Conservation (phyloP, 2,113 vertebrate species). For the Entomyzon cyanotis region DNA sequence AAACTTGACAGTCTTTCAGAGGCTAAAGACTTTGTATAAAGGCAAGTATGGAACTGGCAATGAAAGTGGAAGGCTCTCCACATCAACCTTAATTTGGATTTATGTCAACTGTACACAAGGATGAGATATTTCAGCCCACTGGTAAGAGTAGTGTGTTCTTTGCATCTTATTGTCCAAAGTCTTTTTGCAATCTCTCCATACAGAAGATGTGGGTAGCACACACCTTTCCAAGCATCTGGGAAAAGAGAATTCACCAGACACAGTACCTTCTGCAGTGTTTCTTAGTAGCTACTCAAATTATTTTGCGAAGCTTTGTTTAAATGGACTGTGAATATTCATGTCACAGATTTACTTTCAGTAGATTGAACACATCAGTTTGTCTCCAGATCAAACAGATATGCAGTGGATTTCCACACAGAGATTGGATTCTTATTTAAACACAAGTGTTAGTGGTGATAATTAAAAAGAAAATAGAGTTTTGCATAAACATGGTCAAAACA, state of each 20-base stretch:
- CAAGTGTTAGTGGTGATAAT: background rate
- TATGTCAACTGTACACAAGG: background rate
- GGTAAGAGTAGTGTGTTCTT: background rate
- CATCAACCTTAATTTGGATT: background rate
- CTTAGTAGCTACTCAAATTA: background rate
- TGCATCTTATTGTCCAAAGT: background rate
- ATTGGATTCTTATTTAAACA: slow-evolving; percentile 10
- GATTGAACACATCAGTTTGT: background rate
- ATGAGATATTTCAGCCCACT: background rate
- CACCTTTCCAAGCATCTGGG: background rate
- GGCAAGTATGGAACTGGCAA: background rate
- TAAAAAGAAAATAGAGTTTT: background rate
- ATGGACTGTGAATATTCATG: slow-evolving; percentile 20
- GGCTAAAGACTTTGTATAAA: background rate
- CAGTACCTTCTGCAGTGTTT: background rate
- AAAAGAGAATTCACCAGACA: background rate
- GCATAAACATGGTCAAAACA: background rate
- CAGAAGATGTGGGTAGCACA: background rate
- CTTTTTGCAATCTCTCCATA: background rate
- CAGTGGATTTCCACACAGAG: background rate
- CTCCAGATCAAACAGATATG: slow-evolving; percentile 3
- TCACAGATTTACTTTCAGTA: slow-evolving; percentile 10
- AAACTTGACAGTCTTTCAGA: background rate
- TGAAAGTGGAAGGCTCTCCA: background rate
- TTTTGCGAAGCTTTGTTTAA: slow-evolving; percentile 16